Conservation (phyloP, 2,113 vertebrate genomes). For the Tychaedon coryphoeus region DNA sequence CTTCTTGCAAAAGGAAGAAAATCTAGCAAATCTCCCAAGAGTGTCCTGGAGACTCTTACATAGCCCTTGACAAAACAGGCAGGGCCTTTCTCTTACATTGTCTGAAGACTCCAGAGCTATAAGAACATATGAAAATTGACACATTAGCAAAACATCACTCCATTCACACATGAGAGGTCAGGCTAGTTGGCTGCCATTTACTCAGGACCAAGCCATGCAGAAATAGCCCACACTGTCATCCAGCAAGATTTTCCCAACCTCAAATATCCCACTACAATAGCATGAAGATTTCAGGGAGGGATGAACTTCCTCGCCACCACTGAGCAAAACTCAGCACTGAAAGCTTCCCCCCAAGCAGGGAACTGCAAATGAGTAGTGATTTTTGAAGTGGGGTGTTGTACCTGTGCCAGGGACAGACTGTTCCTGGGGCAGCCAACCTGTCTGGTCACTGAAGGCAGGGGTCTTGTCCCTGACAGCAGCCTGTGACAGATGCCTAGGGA, state of each 20-base stretch:
- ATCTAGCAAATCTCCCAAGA: not conserved
- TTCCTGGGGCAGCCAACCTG: not conserved
- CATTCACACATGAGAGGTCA: not conserved
- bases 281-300: not conserved
- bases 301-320: not conserved
- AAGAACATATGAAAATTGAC: not conserved
- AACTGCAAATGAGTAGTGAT: not conserved
- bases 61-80: not conserved
- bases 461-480: not conserved
- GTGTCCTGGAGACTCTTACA: not conserved
- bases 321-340: not conserved
- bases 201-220: not conserved
- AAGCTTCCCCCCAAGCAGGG: not conserved
- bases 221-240: not conserved
- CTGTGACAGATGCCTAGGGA: not conserved
- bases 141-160: not conserved
- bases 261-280: not conserved
- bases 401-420: not conserved
- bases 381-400: not conserved
- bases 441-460: not conserved
- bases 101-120: not conserved
- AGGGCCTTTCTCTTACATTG: not conserved
- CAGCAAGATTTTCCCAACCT: not conserved
- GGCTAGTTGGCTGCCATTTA: not conserved
- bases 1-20: not conserved